Conservation (phyloP, 2,113 vertebrate genomes). For the Equus quagga region DNA sequence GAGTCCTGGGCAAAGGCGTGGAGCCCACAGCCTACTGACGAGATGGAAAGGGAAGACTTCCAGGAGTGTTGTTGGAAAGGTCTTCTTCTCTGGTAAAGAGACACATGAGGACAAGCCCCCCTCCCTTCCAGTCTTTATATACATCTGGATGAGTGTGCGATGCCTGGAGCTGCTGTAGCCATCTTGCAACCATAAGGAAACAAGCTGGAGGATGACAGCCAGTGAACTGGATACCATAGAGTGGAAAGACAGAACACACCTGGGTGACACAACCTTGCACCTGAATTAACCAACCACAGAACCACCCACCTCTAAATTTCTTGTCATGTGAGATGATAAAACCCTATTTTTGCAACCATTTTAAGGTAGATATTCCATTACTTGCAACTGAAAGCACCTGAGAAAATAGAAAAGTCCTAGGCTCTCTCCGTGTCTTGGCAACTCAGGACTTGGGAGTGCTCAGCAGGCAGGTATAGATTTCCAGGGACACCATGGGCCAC, state of each 20-base stretch:
- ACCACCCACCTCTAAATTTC: rapidly evolving
- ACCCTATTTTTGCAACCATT: rapidly evolving
- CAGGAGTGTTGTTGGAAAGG: neutral
- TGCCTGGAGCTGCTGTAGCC: neutral
- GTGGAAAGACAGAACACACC: neutral
- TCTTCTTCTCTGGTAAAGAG: neutral
- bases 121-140: neutral
- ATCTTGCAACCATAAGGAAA: neutral
- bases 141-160: neutral
- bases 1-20: neutral
- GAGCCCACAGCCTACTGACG: neutral
- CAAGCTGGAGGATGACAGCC: no score
- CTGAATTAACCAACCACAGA: rapidly evolving
- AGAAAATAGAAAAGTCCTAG: neutral
- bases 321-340: neutral
- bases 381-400: neutral
- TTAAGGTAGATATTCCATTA: rapidly evolving
- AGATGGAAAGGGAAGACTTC: neutral
- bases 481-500: neutral
- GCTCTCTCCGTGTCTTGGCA: neutral
- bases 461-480: neutral
- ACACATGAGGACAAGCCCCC: neutral
- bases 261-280: rapidly evolving
- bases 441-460: rapidly evolving
- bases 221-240: rapidly evolving